phyloP scores from a whole-genome alignment of 2,888 invertebrate species.

The Entomobrya multifasciata region DNA sequence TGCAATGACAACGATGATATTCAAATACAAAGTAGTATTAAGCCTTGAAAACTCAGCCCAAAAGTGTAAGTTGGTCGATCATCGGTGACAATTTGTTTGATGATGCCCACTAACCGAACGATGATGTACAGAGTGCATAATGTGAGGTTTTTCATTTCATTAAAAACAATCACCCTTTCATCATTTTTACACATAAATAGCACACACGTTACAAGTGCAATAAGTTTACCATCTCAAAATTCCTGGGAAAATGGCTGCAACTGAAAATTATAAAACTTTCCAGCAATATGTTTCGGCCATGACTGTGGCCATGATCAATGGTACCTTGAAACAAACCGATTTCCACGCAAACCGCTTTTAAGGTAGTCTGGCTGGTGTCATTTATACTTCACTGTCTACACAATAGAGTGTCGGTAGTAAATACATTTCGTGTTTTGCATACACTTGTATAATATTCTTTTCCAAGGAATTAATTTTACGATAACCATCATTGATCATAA shows the following conservation, averaged over 20 bases:
- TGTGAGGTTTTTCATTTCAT: no score
- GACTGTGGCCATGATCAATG: neutral
- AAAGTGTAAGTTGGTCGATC: no score
- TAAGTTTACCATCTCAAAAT: no score
- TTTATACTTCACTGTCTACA: neutral
- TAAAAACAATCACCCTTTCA: no score
- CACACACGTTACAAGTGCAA: no score
- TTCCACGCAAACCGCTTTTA: neutral
- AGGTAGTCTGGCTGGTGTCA: neutral
- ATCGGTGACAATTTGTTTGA: neutral
- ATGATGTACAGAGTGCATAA: neutral
- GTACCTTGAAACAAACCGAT: neutral
- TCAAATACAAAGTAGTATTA: neutral
- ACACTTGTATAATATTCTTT: no score
- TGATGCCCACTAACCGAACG: neutral
- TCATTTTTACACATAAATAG: no score
- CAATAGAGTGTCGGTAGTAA: no score
- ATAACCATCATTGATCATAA: neutral
- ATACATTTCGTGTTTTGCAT: no score
- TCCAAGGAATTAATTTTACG: neutral
- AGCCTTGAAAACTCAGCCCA: no score
- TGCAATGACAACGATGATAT: neutral
- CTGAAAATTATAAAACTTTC: no score
- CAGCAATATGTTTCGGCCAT: neutral
- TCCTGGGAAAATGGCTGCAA: no score